These are phyloP conservation scores for Parazoanthus atlanticus DNA, from an alignment of 92 coral and sea anemone species.

Conservation along the genomic window DNA sequence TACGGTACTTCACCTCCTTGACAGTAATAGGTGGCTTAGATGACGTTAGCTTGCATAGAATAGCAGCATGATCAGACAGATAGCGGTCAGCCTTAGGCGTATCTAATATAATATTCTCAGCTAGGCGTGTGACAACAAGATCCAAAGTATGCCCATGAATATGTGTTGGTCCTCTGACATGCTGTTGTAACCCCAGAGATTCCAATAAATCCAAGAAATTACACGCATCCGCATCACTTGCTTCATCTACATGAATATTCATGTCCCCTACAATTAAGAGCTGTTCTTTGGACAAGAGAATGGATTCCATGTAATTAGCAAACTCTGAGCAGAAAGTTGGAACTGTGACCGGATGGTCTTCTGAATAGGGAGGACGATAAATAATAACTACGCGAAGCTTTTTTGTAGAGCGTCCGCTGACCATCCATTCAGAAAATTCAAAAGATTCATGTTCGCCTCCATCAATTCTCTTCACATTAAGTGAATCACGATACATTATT, in stretches of 20 bases:
- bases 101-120: conserved; percentile 43
- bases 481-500: conserved; percentile 18
- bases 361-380: conserved; percentile 61
- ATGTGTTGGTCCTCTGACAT: conserved; percentile 53
- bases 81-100: conserved; percentile 48
- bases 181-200: conserved; percentile 55
- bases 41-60: conserved; percentile 46
- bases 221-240: conserved; percentile 55
- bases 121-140: conserved; percentile 53
- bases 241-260: conserved; percentile 53
- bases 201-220: conserved; percentile 47
- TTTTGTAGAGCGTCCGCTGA: conserved; percentile 40
- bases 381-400: conserved; percentile 50
- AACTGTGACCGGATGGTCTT: neutral
- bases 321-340: conserved; percentile 6
- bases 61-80: conserved; percentile 58
- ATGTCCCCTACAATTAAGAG: conserved; percentile 56
- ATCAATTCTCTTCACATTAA: too few relatives aligned
- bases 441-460: neutral
- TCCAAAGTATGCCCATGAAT: conserved; percentile 55
- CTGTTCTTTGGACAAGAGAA: conserved; percentile 48
- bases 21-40: conserved; percentile 32
- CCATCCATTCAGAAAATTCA: conserved; percentile 57
- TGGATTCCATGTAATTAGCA: conserved; percentile 51
- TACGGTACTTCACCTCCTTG: too few relatives aligned